phyloP scores from a whole-genome alignment of 2,888 invertebrate genomes.

The Euspilapteryx auroguttella region DNA sequence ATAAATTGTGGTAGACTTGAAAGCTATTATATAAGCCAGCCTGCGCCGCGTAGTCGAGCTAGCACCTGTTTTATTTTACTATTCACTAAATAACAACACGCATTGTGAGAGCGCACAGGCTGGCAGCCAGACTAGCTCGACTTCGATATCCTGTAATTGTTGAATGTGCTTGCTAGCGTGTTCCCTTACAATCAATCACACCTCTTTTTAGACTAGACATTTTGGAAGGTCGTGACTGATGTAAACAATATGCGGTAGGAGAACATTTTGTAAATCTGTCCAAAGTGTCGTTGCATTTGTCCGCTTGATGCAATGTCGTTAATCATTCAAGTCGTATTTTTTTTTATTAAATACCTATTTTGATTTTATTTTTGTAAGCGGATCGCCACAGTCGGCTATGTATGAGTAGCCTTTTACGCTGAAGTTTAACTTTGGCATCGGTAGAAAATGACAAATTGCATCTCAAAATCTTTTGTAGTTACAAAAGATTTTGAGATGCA shows the following conservation, averaged over 20 bases:
- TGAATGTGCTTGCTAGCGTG: too few relatives aligned
- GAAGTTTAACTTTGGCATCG: too few relatives aligned
- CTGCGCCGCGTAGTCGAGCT: slow-evolving; percentile 35
- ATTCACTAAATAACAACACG: too few relatives aligned
- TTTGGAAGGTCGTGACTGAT: too few relatives aligned
- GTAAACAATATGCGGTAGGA: background rate
- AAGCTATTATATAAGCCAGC: slow-evolving; percentile 23
- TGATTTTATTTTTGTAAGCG: slow-evolving; percentile 13
- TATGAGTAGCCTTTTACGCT: slow-evolving; percentile 8
- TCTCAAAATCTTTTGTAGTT: too few relatives aligned
- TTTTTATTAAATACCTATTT: slow-evolving; percentile 10
- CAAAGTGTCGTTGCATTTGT: slow-evolving; percentile 29
- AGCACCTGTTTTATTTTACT: slow-evolving; percentile 39
- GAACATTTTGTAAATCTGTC: slow-evolving; percentile 15
- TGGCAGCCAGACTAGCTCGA: slow-evolving; percentile 42
- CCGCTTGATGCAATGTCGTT: slow-evolving; percentile 38
- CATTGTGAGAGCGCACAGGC: too few relatives aligned
- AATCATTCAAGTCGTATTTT: slow-evolving; percentile 11
- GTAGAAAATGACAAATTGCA: too few relatives aligned
- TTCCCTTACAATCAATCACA: too few relatives aligned
- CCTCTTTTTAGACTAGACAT: too few relatives aligned
- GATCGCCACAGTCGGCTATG: slow-evolving; percentile 14
- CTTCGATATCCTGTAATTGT: too few relatives aligned
- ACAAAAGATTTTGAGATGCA: too few relatives aligned
- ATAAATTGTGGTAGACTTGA: slow-evolving; percentile 57